Evolutionary conservation across 2,888 invertebrate species (phyloP).

Genomic region (Lagria hirta): DNA sequence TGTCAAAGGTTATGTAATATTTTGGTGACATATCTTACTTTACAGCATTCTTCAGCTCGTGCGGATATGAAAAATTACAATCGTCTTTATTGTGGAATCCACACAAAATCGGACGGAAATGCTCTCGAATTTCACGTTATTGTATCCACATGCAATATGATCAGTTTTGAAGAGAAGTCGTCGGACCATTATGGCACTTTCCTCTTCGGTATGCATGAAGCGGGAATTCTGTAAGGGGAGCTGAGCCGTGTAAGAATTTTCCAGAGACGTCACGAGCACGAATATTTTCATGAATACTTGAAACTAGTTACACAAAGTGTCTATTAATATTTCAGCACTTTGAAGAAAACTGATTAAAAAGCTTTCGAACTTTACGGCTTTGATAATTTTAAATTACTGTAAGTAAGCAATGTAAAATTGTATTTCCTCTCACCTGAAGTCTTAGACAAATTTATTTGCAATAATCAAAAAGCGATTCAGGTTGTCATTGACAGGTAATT

Average conservation of each 20-base stretch:
- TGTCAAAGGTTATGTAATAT: no score
- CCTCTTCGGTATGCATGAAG: conserved; percentile 34
- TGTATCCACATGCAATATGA: conserved; percentile 28
- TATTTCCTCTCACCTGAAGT: no score
- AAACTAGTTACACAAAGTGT: conserved; percentile 36
- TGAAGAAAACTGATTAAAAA: conserved; percentile 14
- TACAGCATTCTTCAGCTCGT: no score
- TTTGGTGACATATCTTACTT: no score
- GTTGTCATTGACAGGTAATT: conserved; percentile 37
- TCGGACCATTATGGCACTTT: conserved; percentile 26
- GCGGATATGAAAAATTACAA: no score
- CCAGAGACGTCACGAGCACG: conserved; percentile 14
- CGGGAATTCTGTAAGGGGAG: conserved; percentile 29
- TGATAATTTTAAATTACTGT: no score
- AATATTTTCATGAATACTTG: conserved; percentile 36
- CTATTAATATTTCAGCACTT: conserved; percentile 32
- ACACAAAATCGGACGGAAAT: conserved; percentile 21
- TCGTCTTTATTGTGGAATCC: conserved; percentile 18
- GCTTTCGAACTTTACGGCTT: conserved; percentile 11
- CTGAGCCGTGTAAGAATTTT: conserved; percentile 26
- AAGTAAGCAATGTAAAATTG: no score
- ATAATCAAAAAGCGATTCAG: no score
- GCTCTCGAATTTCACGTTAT: conserved; percentile 23
- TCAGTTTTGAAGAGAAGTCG: conserved; percentile 30
- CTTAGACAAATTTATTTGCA: no score